These are phyloP conservation scores for Crepidodera aurea DNA, from an alignment of 2,888 invertebrate genomes.

Conservation along the genomic window DNA sequence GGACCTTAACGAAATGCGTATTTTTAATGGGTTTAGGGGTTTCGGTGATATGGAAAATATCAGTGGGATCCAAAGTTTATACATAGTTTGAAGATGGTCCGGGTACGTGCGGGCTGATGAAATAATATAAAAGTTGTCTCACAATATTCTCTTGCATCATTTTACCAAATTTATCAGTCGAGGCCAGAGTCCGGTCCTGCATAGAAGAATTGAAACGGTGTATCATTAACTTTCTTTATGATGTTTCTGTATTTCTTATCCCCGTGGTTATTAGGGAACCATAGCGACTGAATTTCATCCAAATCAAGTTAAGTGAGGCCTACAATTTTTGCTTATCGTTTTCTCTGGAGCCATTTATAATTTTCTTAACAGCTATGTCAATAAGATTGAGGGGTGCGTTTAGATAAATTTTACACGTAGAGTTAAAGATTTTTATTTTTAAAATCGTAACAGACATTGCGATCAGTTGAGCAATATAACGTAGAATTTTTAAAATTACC, in stretches of 20 bases:
- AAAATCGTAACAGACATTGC: too few relatives aligned
- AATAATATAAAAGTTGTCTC: too few relatives aligned
- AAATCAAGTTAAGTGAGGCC: constrained; percentile 27
- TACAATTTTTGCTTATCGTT: constrained; percentile 29
- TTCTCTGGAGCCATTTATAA: constrained; percentile 27
- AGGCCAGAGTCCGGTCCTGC: constrained; percentile 12
- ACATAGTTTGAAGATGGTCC: too few relatives aligned
- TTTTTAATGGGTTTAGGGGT: too few relatives aligned
- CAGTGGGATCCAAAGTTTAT: too few relatives aligned
- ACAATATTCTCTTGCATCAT: too few relatives aligned
- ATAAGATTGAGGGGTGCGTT: constrained; percentile 8
- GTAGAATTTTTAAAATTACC: too few relatives aligned
- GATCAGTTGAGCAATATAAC: too few relatives aligned
- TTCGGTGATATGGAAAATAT: too few relatives aligned
- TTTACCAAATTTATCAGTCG: too few relatives aligned
- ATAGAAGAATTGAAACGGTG: constrained; percentile 27
- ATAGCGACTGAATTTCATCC: constrained; percentile 19
- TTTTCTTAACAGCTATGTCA: constrained; percentile 28
- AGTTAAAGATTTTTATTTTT: constrained; percentile 6
- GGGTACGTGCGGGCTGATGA: too few relatives aligned
- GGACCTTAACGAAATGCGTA: too few relatives aligned
- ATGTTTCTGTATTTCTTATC: constrained; percentile 34
- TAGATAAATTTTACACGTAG: constrained; percentile 15
- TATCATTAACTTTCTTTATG: constrained; percentile 36
- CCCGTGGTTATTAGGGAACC: constrained; percentile 27